Conservation (phyloP, 2,113 vertebrate genomes). For the Puma concolor region DNA sequence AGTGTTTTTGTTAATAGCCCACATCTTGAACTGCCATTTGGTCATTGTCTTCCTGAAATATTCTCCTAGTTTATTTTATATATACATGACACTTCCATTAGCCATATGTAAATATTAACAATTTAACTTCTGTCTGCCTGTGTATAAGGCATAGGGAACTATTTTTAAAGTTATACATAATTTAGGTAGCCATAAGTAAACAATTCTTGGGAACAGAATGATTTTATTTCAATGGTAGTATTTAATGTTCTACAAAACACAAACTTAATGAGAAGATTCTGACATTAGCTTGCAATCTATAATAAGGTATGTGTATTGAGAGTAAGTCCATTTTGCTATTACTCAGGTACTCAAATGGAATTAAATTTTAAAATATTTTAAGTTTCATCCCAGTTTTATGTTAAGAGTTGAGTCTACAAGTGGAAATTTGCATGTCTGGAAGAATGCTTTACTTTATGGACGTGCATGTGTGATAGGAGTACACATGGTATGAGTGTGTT, state of each 20-base stretch:
- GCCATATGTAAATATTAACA: not conserved
- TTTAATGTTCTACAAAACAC: constrained; percentile 22
- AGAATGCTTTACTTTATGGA: not conserved
- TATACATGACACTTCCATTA: not conserved
- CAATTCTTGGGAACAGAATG: not conserved
- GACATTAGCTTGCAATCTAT: constrained; percentile 2
- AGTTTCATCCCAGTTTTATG: not conserved
- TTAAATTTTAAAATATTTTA: not conserved
- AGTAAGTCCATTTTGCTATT: not conserved
- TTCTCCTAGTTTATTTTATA: not conserved
- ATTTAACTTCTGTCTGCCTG: not conserved
- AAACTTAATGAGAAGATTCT: not conserved
- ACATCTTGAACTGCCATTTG: not conserved
- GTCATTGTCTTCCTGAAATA: not conserved
- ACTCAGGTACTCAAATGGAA: not conserved
- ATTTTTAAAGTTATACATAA: not conserved
- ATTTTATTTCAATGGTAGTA: constrained; percentile 24
- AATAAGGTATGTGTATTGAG: not conserved
- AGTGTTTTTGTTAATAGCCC: not conserved
- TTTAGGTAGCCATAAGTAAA: not conserved
- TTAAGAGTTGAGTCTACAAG: not conserved
- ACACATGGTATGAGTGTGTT: not conserved
- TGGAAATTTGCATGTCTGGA: not conserved
- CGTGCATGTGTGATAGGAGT: not conserved
- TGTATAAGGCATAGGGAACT: not conserved